phyloP scores from a whole-genome alignment of 2,888 invertebrate species.

The Allolobophora icterica region DNA sequence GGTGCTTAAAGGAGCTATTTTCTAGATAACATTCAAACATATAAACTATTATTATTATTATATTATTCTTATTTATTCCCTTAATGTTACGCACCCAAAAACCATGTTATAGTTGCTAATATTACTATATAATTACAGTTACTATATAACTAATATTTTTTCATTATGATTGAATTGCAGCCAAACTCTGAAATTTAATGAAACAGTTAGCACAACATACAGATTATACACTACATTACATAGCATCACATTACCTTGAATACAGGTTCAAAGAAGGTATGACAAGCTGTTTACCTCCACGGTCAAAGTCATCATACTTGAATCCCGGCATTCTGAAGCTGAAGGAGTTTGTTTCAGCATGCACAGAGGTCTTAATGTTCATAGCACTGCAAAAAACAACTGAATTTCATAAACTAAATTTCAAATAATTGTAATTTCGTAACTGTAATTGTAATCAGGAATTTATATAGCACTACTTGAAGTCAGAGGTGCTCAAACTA shows the following conservation, averaged over 20 bases:
- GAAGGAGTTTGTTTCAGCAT: not conserved
- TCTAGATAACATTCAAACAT: too few species aligned
- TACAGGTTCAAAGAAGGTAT: not conserved
- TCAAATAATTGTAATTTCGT: too few species aligned
- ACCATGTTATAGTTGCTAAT: too few species aligned
- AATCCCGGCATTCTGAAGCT: slow-evolving; percentile 30
- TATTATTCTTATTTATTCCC: too few species aligned
- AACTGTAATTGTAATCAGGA: too few species aligned
- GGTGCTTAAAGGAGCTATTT: too few species aligned
- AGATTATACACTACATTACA: not conserved
- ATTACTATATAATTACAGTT: not conserved
- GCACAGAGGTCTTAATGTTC: not conserved
- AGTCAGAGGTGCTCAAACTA: too few species aligned
- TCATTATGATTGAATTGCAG: not conserved
- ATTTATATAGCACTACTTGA: too few species aligned
- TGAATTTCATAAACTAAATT: not conserved
- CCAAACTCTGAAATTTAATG: not conserved
- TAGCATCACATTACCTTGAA: not conserved
- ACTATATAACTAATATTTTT: not conserved
- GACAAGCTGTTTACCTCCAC: slow-evolving; percentile 8
- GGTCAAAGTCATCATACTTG: slow-evolving; percentile 38
- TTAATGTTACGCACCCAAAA: too few species aligned
- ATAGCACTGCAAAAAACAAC: slow-evolving; percentile 30
- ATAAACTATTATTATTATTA: too few species aligned
- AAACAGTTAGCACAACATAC: not conserved